Base-by-base conservation (phyloP, 2,797 vertebrate species). In the Catamblyrhynchus diadema region DNA sequence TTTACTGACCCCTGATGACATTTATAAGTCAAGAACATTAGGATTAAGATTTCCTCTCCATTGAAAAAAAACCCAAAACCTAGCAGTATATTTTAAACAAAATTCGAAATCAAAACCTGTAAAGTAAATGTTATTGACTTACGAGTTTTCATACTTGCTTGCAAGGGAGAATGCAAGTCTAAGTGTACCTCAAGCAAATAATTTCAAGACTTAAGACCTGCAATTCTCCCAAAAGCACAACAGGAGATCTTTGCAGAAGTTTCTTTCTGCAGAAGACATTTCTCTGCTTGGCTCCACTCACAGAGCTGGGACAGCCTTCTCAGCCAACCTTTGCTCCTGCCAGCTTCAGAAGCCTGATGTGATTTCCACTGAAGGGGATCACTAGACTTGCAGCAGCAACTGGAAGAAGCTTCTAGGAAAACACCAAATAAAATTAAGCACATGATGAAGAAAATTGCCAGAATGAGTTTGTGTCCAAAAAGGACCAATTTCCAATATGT, bases 211-310 rank as follows among this genome's bases (percentile, higher is more conserved):
- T 86, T 81, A 81, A 65, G 61, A 25, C 1, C 1, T 28, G 1
- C 2, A 86, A 54, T 22, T 42, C 25, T 90, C 41, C 30, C 67
- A 72, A 75, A 65, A 84, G 18, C n/a, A 72, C 23, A 47, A 30
- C 0, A 0, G 13, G 13, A 85, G 20, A 39, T 14, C 30, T 66
- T 53, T 53, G 41, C 45, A 61, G 57, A 73, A 64, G 17, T n/a
- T 75, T 62, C 33, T 67, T 9, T 22, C 57, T 84, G 42, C 24
- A 72, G 65, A 65, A 91, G 21, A 42, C 25, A 37, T 35, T 13
- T 1, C 12, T 28, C 42, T 41, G 27, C 27, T 44, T 92, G 78
- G 51, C 54, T 66, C 9, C 0, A 0, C 35, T 41, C 54, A 24
- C 0, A 3, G 66, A 78, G 30, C 59, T 84, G 65, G 20, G 75